A percentile compares a stretch with the other conserved stretches of the same genome.
Evolutionary conservation across 1,140 invertebrate genomes (phyloP).

Genomic region (Cylas formicarius): DNA sequence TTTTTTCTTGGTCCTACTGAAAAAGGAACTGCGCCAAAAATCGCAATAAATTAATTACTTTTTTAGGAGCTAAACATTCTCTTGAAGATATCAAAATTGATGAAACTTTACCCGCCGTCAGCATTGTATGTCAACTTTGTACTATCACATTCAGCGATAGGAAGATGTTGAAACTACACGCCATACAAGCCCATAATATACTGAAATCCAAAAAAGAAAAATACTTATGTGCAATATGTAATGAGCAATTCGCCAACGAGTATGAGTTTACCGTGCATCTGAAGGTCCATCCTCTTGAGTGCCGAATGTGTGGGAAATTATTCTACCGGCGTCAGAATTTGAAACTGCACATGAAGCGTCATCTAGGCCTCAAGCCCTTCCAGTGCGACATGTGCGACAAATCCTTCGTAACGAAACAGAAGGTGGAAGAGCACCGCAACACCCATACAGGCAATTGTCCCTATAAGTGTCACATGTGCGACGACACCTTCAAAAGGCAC

Average conservation of each 20-base stretch:
- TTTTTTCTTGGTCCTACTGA: too few relatives aligned
- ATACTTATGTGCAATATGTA: slow-evolving; percentile 54
- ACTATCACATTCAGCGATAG: slow-evolving; percentile 32
- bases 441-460: slow-evolving; percentile 75
- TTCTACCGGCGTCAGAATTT: slow-evolving; percentile 49
- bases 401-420: slow-evolving; percentile 70
- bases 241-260: slow-evolving; percentile 53
- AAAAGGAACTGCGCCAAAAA: too few relatives aligned
- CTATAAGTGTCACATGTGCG: slow-evolving; percentile 72
- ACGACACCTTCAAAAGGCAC: slow-evolving; percentile 74
- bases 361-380: slow-evolving; percentile 68
- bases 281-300: slow-evolving; percentile 71
- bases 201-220: slow-evolving; percentile 38
- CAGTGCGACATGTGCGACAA: slow-evolving; percentile 70
- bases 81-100: too few relatives aligned
- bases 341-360: slow-evolving; percentile 63
- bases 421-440: slow-evolving; percentile 70
- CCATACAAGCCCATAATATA: slow-evolving; percentile 44
- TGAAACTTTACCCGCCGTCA: too few relatives aligned
- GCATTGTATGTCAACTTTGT: slow-evolving; percentile 27
- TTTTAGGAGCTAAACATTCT: too few relatives aligned
- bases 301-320: slow-evolving; percentile 69
- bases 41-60: too few relatives aligned
- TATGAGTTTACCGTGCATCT: slow-evolving; percentile 60
- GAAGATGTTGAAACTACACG: slow-evolving; percentile 48